A percentile compares a stretch with the other conserved stretches of the same genome.
phyloP scores from a whole-genome alignment of 2,888 invertebrate genomes.

The Diachrysia chrysitis region DNA sequence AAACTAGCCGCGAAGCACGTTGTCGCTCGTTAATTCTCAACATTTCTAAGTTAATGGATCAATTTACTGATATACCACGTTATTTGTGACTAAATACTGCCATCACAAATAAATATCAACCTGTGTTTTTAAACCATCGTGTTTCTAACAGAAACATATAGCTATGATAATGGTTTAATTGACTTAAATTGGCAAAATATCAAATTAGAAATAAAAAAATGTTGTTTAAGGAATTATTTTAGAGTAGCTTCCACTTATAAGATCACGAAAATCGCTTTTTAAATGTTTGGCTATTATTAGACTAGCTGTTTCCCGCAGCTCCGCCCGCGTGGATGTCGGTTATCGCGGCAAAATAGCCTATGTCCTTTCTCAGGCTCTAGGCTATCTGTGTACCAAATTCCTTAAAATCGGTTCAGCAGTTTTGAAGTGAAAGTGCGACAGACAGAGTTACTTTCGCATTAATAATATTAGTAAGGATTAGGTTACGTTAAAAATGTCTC shows the following conservation, averaged over 20 bases:
- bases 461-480: too few relatives aligned
- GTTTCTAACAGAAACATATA: too few relatives aligned
- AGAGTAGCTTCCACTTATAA: slow-evolving; percentile 13
- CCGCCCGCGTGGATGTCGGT: too few relatives aligned
- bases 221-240: slow-evolving; percentile 26
- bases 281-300: too few relatives aligned
- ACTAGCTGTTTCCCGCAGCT: too few relatives aligned
- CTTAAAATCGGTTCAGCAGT: too few relatives aligned
- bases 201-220: slow-evolving; percentile 23
- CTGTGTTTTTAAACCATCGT: slow-evolving; percentile 4
- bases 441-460: background rate
- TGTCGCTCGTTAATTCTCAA: slow-evolving; percentile 24
- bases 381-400: too few relatives aligned
- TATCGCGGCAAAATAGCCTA: too few relatives aligned
- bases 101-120: slow-evolving; percentile 22
- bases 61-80: slow-evolving; percentile 28
- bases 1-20: slow-evolving; percentile 34
- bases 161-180: background rate
- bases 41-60: slow-evolving; percentile 37
- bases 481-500: too few relatives aligned
- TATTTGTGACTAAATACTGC: slow-evolving; percentile 18
- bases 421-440: too few relatives aligned
- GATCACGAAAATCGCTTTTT: slow-evolving; percentile 22
- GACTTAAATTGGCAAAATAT: slow-evolving; percentile 34
- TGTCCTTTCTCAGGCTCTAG: too few relatives aligned